Base-by-base conservation (phyloP, 1,140 invertebrate species). In the Melipona quadrifasciata region DNA sequence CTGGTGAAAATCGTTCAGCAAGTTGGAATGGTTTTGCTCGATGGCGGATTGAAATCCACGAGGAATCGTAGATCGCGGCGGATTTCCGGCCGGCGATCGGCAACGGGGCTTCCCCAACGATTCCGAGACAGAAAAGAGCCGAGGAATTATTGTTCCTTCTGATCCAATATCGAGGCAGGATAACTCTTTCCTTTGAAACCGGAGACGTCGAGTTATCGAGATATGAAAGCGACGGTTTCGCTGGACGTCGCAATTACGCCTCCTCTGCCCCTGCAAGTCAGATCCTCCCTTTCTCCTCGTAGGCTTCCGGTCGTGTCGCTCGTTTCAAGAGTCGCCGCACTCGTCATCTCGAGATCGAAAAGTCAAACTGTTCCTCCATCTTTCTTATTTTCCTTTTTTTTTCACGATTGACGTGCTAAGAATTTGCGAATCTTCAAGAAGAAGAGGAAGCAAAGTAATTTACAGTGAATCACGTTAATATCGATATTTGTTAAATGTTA, bases 81-180 rank as follows among this genome's bases (percentile, higher is more conserved):
- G 85, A 86, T 89, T 86, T 80, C 58, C 61, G 67, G 67, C 51
- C 64, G 55, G 75, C 27, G 55, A 57, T 71, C 57, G 27, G 34
- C n/a, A 24, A n/a, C 58, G 14, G 39, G 31, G 53, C 51, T 77
- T 78, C 31, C 74, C 47, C 21, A 39, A 34, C 67, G 27, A 10
- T 86, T 81, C 61, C 11, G 51, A 34, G 76, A 31, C 8, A 75
- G 61, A 70, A 75, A 89, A 84, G 73, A 84, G 19, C 5, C n/a
- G 68, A 76, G 76, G 77, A 89, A 89, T 89, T 86, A 89, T 89
- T 65, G 85, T 89, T 84, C 78, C 77, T 39, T 74, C 77, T 75
- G 87, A 89, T 86, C 88, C 77, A 89, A 88, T 88, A 89, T 89
- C 87, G 81, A 72, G 79, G 58, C 75, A 34, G 84, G 82, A 88